Evolutionary conservation across 1,140 invertebrate species (phyloP).

Genomic region (Habropoda laboriosa): DNA sequence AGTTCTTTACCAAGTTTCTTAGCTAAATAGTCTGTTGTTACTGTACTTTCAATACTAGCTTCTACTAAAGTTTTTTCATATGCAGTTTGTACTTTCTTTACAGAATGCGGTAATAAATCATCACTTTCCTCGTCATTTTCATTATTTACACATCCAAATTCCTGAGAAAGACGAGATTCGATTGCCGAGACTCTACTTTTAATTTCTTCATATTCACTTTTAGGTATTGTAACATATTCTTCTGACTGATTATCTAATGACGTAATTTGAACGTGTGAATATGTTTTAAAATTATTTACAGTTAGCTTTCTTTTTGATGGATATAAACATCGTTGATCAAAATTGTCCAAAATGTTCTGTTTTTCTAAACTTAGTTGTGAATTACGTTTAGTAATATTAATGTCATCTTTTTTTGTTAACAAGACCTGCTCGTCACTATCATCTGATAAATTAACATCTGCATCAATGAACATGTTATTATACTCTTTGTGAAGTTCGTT

Average conservation of each 20-base stretch:
- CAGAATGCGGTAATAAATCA: constrained; percentile 62
- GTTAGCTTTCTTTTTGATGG: constrained; percentile 32
- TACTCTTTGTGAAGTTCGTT: constrained; percentile 61
- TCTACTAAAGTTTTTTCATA: constrained; percentile 89
- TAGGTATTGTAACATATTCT: constrained; percentile 87
- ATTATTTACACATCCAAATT: constrained; percentile 83
- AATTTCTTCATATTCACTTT: constrained; percentile 89
- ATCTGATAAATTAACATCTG: constrained; percentile 78
- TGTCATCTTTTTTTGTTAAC: constrained; percentile 36
- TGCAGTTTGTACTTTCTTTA: constrained; percentile 84
- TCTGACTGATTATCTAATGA: constrained; percentile 53
- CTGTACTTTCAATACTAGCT: constrained; percentile 83
- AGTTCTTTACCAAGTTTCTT: constrained; percentile 87
- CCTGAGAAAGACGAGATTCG: constrained; percentile 86
- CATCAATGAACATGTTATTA: constrained; percentile 73
- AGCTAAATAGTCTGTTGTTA: constrained; percentile 87
- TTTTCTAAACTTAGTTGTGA: constrained; percentile 36
- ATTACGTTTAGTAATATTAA: constrained; percentile 35
- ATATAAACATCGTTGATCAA: constrained; percentile 11
- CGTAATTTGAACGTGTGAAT: constrained; percentile 28
- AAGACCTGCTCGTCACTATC: constrained; percentile 62
- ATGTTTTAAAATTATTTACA: constrained; percentile 52
- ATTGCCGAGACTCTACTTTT: constrained; percentile 87
- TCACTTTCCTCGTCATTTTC: constrained; percentile 60
- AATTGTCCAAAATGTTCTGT: constrained; percentile 28